These are phyloP conservation scores for Gila orcuttii DNA, from an alignment of 2,113 vertebrate genomes.

Conservation along the genomic window DNA sequence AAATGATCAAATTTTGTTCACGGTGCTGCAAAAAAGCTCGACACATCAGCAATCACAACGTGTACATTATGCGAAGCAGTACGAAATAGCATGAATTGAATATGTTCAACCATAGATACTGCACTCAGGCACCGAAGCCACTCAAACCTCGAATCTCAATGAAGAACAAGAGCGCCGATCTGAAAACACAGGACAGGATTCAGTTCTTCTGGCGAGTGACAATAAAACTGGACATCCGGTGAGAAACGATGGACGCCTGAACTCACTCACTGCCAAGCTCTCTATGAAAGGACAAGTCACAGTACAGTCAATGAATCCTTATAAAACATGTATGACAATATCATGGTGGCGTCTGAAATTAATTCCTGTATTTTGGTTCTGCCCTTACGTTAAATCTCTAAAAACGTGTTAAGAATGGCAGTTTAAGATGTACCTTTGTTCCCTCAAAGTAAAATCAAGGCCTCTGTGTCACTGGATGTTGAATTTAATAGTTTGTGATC, in stretches of 20 bases:
- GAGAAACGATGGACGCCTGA: conserved; percentile 63
- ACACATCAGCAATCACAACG: conserved; percentile 77
- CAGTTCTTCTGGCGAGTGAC: conserved; percentile 72
- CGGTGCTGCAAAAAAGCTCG: conserved; percentile 69
- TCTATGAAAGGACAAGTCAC: conserved; percentile 61
- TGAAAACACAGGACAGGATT: conserved; percentile 61
- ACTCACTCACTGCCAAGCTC: conserved; percentile 18
- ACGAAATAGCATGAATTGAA: conserved; percentile 78
- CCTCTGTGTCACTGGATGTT: conserved; percentile 82
- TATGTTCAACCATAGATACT: conserved; percentile 75
- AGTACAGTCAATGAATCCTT: conserved; percentile 68
- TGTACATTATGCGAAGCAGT: conserved; percentile 76
- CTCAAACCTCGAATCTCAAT: conserved; percentile 68
- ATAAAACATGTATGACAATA: conserved; percentile 52
- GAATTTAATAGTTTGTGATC: conserved; percentile 77
- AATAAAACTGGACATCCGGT: conserved; percentile 66
- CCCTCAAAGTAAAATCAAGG: conserved; percentile 81
- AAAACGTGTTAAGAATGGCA: conserved; percentile 82
- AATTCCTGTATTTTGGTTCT: conserved; percentile 56
- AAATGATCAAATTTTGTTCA: conserved; percentile 72
- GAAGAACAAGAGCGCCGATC: conserved; percentile 56
- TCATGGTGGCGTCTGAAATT: not conserved
- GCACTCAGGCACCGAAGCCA: conserved; percentile 71
- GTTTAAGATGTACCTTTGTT: conserved; percentile 80
- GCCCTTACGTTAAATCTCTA: conserved; percentile 72